Percentiles rank a stretch among this genome's conserved stretches.
Evolutionary conservation across 2,113 vertebrate genomes (phyloP).

Genomic region (Eira barbara): DNA sequence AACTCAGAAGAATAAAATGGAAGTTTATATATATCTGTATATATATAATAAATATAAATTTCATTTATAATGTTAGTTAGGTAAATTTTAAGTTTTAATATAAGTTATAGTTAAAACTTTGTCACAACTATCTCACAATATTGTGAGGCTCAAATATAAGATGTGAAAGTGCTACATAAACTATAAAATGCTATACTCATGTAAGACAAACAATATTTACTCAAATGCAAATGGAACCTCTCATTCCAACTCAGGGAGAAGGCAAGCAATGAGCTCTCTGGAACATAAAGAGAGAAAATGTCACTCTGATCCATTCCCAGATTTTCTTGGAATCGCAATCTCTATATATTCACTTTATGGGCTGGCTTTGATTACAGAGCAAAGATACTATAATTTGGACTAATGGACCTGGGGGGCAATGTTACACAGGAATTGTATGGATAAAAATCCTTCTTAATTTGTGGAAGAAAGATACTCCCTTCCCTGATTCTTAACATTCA

Average conservation of each 20-base stretch:
- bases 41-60: neutral
- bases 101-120: neutral
- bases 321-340: slow-evolving; percentile 3
- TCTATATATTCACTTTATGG: neutral
- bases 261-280: neutral
- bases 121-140: neutral
- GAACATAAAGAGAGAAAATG: neutral
- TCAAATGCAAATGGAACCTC: neutral
- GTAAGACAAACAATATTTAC: neutral
- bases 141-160: neutral
- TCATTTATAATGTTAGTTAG: neutral
- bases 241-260: neutral
- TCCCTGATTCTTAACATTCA: neutral
- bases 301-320: neutral
- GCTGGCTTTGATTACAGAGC: neutral
- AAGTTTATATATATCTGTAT: neutral
- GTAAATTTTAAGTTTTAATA: slow-evolving; percentile 24
- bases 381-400: neutral
- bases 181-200: slow-evolving; percentile 15
- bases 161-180: slow-evolving; percentile 41
- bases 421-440: neutral
- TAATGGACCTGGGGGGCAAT: neutral
- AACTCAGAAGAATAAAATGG: neutral
- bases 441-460: slow-evolving; percentile 34
- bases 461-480: neutral